Conservation (phyloP, 2,888 invertebrate species). For the Micropterix aruncella region DNA sequence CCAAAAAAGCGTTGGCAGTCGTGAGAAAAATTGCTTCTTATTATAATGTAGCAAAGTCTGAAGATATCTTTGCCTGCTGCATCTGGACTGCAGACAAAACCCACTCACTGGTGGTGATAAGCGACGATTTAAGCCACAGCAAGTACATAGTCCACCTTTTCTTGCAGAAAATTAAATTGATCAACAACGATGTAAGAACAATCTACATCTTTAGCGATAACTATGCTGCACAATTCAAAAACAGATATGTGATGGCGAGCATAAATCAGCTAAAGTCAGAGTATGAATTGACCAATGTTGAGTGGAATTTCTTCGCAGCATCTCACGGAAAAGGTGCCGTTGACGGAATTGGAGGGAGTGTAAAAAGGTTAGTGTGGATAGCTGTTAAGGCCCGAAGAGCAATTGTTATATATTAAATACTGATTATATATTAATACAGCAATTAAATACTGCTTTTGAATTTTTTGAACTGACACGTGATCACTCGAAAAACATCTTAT, state of each 20-base stretch:
- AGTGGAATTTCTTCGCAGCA: slow-evolving; percentile 13
- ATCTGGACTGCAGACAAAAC: background rate
- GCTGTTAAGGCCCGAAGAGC: slow-evolving; percentile 12
- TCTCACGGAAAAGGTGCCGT: slow-evolving; percentile 13
- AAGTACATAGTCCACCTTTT: slow-evolving; percentile 13
- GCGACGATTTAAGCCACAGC: slow-evolving; percentile 12
- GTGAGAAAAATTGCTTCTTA: background rate
- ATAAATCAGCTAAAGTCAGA: slow-evolving; percentile 12
- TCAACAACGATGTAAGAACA: slow-evolving; percentile 8
- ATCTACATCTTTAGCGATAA: slow-evolving; percentile 11
- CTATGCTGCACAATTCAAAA: slow-evolving; percentile 13
- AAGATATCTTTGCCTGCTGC: background rate
- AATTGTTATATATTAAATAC: too few species aligned
- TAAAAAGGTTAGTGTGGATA: slow-evolving; percentile 12
- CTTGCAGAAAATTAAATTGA: slow-evolving; percentile 11
- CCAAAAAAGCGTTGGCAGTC: background rate
- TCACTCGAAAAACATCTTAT: slow-evolving; percentile 10
- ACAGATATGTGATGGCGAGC: slow-evolving; percentile 13
- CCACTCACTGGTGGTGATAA: slow-evolving; percentile 1
- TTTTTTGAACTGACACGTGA: slow-evolving; percentile 5
- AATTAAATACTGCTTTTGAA: background rate
- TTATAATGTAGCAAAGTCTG: background rate
- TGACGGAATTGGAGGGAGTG: slow-evolving; percentile 13
- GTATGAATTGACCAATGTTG: slow-evolving; percentile 9
- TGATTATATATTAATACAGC: too few species aligned